These are phyloP conservation scores for Drosophila rellima DNA, from an alignment of 2,888 invertebrate species.

Conservation along the genomic window DNA sequence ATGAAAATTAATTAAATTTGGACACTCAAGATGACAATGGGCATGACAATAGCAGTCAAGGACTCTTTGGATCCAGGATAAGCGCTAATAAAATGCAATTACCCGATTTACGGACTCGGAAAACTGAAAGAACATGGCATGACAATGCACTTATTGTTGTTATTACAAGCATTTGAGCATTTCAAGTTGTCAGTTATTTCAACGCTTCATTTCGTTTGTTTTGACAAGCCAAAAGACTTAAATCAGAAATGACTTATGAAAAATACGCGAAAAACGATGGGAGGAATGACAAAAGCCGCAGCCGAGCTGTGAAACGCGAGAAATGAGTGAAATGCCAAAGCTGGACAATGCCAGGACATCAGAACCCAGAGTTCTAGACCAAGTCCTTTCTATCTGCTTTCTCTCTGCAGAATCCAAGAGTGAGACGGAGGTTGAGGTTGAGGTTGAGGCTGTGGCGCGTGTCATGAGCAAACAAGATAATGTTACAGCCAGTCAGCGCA, in stretches of 20 bases:
- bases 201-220: slow-evolving; percentile 78
- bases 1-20: slow-evolving; percentile 48
- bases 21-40: slow-evolving; percentile 38
- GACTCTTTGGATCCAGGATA: slow-evolving; percentile 40
- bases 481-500: slow-evolving; percentile 74
- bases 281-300: slow-evolving; percentile 66
- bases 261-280: slow-evolving; percentile 26
- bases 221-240: slow-evolving; percentile 77
- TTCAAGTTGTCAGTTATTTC: slow-evolving; percentile 67
- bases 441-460: slow-evolving; percentile 57
- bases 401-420: not conserved
- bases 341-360: slow-evolving; percentile 63
- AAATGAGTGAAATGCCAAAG: slow-evolving; percentile 63
- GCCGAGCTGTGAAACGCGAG: slow-evolving; percentile 42
- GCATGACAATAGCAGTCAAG: slow-evolving; percentile 35
- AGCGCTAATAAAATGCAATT: slow-evolving; percentile 77
- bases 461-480: slow-evolving; percentile 81
- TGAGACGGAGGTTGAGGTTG: not conserved
- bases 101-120: slow-evolving; percentile 37
- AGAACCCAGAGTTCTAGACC: not conserved
- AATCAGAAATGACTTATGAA: slow-evolving; percentile 70
- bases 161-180: slow-evolving; percentile 55
- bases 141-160: slow-evolving; percentile 43
- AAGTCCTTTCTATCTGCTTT: slow-evolving; percentile 11
- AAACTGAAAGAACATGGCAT: slow-evolving; percentile 26